Percentiles rank a stretch among this genome's conserved stretches.
phyloP scores from a whole-genome alignment of 64 coral and sea anemone species.

The Porites lutea region DNA sequence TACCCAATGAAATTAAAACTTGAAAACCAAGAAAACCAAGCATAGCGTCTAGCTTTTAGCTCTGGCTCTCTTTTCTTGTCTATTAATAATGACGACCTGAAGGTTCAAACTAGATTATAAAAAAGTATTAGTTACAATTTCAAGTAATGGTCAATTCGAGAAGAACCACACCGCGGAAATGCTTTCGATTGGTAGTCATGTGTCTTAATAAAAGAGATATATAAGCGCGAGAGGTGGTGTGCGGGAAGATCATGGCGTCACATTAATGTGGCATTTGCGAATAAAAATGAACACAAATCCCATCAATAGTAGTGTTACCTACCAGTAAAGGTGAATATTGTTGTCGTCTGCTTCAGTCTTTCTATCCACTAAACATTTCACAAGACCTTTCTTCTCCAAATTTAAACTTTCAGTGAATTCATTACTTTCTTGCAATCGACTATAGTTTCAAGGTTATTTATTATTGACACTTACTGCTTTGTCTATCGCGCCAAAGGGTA shows the following conservation, averaged over 20 bases:
- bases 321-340: background rate
- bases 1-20: conserved; percentile 8
- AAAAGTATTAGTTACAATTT: no score
- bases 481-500: background rate
- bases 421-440: background rate
- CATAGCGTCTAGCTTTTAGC: background rate
- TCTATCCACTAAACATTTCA: background rate
- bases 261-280: no score
- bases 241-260: no score
- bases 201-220: no score
- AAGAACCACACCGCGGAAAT: no score
- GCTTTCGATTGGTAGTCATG: no score
- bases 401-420: background rate
- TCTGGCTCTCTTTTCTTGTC: background rate
- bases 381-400: background rate
- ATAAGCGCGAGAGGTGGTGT: no score
- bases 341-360: background rate
- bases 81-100: background rate
- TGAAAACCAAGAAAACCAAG: conserved; percentile 24
- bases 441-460: conserved; percentile 3
- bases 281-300: no score
- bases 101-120: no score
- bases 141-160: no score
- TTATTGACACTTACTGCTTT: conserved; percentile 4
- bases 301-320: background rate